These are phyloP conservation scores for Meta bourneti DNA, from an alignment of 2,888 invertebrate genomes.

Conservation along the genomic window DNA sequence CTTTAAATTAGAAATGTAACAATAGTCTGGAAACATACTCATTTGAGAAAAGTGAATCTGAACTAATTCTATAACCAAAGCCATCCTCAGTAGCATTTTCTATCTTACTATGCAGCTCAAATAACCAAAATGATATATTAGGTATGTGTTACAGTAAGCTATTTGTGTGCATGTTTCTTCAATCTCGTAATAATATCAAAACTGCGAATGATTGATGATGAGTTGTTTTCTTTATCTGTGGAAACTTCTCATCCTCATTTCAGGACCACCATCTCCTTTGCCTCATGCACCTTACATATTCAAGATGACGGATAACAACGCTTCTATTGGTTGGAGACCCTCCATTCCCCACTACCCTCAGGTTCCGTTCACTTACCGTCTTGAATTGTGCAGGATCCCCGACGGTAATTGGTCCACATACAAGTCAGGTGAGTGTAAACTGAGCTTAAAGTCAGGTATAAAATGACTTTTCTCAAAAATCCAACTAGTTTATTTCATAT, in stretches of 20 bases:
- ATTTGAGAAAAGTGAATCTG: no score
- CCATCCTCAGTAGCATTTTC: no score
- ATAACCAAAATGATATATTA: no score
- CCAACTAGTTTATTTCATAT: no score
- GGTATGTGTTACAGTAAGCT: no score
- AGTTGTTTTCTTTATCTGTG: not conserved
- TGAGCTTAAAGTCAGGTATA: not conserved
- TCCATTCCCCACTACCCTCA: conserved; percentile 92
- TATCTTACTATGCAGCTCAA: no score
- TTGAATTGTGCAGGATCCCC: conserved; percentile 96
- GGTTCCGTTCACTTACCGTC: conserved; percentile 94
- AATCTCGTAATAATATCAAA: not conserved
- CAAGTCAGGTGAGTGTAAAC: conserved; percentile 84
- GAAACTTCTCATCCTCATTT: not conserved
- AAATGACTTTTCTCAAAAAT: not conserved
- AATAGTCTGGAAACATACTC: no score
- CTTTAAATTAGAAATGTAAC: no score
- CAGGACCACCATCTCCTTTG: conserved; percentile 91
- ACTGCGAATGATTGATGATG: not conserved
- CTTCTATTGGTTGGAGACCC: conserved; percentile 96
- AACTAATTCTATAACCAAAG: no score
- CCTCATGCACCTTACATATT: conserved; percentile 95
- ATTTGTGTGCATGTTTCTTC: not conserved
- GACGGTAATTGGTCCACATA: conserved; percentile 96
- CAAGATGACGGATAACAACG: conserved; percentile 92